Evolutionary conservation across 2,113 vertebrate genomes (phyloP).

Genomic region (Patagioenas fasciata): DNA sequence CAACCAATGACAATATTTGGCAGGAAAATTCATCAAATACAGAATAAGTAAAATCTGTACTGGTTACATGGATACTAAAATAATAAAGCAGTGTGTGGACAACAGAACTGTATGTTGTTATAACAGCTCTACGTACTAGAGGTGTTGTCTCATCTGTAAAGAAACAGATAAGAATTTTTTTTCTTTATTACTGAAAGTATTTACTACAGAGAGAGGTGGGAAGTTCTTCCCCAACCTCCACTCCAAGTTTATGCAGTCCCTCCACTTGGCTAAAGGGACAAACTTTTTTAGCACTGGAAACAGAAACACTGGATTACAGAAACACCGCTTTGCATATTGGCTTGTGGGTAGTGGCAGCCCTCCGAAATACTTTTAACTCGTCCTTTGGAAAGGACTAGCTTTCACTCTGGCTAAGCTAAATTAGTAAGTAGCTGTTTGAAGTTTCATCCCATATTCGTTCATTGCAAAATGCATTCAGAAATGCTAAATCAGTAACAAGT

Average conservation of each 20-base stretch:
- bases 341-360: background rate
- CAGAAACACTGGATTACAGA: background rate
- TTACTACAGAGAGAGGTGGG: background rate
- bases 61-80: background rate
- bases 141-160: background rate
- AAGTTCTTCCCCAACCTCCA: background rate
- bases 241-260: background rate
- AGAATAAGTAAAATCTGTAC: background rate
- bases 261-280: background rate
- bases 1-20: fast-evolving
- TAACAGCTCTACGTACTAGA: background rate
- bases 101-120: background rate
- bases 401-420: background rate
- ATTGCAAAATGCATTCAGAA: background rate
- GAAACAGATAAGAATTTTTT: background rate
- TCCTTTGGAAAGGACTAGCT: background rate
- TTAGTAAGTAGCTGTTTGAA: background rate
- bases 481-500: background rate
- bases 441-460: background rate
- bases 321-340: background rate
- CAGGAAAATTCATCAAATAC: background rate
- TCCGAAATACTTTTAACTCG: background rate
- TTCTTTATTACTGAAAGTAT: background rate
- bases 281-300: background rate
- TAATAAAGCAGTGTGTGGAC: background rate